phyloP scores from a whole-genome alignment of 2,797 vertebrate species.

The Rhinoraja longicauda region DNA sequence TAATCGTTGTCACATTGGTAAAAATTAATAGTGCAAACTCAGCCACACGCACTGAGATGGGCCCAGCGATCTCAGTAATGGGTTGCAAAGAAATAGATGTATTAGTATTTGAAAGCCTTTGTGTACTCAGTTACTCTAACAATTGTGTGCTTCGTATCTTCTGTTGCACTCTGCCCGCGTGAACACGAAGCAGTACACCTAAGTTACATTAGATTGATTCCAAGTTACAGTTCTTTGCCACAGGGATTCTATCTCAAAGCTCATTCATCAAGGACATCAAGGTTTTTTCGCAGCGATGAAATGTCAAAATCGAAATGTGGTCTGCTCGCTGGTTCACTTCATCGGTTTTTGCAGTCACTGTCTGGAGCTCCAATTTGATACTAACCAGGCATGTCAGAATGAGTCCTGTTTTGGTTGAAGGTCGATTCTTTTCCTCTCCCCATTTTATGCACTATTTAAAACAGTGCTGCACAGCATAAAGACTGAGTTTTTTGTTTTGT shows the following conservation, averaged over 20 bases:
- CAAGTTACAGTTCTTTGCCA: neutral
- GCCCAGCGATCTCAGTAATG: neutral
- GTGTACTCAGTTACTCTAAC: neutral
- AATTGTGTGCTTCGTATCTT: neutral
- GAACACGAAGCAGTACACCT: neutral
- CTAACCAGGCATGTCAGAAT: too few relatives aligned
- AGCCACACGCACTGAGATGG: neutral
- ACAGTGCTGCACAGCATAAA: neutral
- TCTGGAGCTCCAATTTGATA: neutral
- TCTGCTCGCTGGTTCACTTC: neutral
- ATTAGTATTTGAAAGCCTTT: neutral
- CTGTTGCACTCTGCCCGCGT: neutral
- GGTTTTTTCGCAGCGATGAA: neutral
- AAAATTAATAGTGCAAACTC: neutral
- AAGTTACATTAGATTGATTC: neutral
- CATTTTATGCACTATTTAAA: neutral
- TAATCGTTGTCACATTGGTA: neutral
- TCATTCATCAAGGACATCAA: neutral
- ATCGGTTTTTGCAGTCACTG: neutral
- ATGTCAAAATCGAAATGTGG: neutral
- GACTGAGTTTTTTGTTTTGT: neutral
- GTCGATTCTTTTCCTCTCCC: neutral
- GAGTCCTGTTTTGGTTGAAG: neutral
- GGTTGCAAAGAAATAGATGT: neutral
- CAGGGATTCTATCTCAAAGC: neutral